Base-by-base conservation (phyloP, 2,888 invertebrate genomes). In the Scaptomyza flava region DNA sequence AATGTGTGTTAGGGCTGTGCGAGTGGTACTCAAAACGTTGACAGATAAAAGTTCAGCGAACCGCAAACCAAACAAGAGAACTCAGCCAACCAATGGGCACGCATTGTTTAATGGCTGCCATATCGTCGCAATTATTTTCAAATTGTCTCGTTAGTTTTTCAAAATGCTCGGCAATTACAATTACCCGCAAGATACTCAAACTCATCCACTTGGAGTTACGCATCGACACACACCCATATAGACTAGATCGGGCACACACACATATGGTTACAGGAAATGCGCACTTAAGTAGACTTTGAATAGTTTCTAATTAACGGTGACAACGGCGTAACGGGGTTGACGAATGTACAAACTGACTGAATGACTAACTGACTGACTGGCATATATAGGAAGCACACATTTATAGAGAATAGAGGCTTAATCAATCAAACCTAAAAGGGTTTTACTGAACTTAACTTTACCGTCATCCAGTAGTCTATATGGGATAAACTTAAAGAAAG, bases 251-350 rank as follows among this genome's bases (percentile, higher is more conserved):
- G 36, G 8, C 52, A 48, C 56, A 51, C 79, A 68, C 56, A 66
- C 62, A 76, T 53, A 56, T 38, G 53, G 38, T 4, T 51, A 72
- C 82, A 77, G 83, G 83, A 88, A 87, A 65, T 77, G 77, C 75
- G 74, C 81, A 87, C 85, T 84, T 87, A 84, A 87, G 82, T 82
- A 82, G 72, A 84, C 85, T 87, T 69, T 87, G 83, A 83, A 83
- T 83, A 85, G 87, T 81, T 83, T 83, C 85, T 83, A 87, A 83
- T 83, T 83, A 83, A 81, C 76, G 61, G 51, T 75, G 83, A 86
- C 81, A 85, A 71, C 80, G 65, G 86, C 80, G 81, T 71, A 77
- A 80, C 78, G 78, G 76, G 80, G 83, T 77, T 63, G 75, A 69
- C 48, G 50, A 66, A 48, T 58, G 47, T 47, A 63, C 63, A 38